These are phyloP conservation scores for Halisarca cf. caerulea DNA, from an alignment of 37 sponge, comb jelly and placozoan genomes.

Conservation along the genomic window DNA sequence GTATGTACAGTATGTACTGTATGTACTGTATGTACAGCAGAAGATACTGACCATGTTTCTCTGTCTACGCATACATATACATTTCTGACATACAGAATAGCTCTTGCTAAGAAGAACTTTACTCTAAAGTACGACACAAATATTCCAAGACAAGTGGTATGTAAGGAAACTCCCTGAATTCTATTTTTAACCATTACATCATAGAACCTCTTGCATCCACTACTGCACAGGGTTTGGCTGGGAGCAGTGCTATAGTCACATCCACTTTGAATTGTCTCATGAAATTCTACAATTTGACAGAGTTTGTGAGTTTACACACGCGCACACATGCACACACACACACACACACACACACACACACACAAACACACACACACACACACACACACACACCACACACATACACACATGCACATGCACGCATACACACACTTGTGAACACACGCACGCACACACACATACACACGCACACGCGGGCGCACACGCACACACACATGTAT, in stretches of 20 bases:
- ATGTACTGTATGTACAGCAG: too few species aligned
- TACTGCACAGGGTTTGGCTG: constrained; percentile 82
- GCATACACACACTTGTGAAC: too few species aligned
- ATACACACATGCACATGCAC: too few species aligned
- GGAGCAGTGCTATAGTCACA: constrained; percentile 91
- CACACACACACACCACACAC: too few species aligned
- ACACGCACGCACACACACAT: too few species aligned
- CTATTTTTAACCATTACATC: not conserved
- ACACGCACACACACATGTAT: too few species aligned
- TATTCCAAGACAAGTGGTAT: constrained; percentile 92
- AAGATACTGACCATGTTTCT: not conserved
- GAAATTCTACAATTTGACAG: constrained; percentile 76
- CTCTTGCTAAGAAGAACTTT: constrained; percentile 82
- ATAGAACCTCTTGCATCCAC: too few species aligned
- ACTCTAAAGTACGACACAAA: constrained; percentile 84
- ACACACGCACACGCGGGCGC: too few species aligned
- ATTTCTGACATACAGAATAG: constrained; percentile 54
- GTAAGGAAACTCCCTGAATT: not conserved
- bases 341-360: too few species aligned
- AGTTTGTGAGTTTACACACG: constrained; percentile 58
- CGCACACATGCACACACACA: too few species aligned
- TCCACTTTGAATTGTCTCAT: constrained; percentile 85
- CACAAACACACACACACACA: too few species aligned
- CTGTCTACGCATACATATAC: not conserved
- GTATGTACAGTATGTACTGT: too few species aligned